Conservation (phyloP, 2,113 vertebrate genomes). For the Osmerus eperlanus region DNA sequence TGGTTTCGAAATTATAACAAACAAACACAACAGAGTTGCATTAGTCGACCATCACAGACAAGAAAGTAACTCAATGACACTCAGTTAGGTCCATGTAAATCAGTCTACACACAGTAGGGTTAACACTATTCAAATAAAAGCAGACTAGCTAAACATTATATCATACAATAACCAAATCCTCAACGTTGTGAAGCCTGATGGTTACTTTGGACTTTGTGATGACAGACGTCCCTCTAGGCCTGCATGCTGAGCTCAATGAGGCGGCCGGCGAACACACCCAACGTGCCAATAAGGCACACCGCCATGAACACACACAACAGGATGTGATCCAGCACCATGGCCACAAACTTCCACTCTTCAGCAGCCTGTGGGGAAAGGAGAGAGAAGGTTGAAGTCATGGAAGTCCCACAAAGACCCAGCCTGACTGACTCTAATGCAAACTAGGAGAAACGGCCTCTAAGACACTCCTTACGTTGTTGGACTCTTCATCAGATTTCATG, state of each 20-base stretch:
- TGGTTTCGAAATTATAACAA: too few species aligned
- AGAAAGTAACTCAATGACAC: too few species aligned
- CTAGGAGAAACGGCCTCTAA: background rate
- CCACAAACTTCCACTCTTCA: slow-evolving; percentile 86
- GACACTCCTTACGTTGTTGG: slow-evolving; percentile 80
- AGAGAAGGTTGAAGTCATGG: background rate
- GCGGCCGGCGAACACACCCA: slow-evolving; percentile 87
- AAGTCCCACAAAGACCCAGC: too few species aligned
- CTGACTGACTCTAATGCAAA: background rate
- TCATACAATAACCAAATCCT: too few species aligned
- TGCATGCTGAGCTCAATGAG: slow-evolving; percentile 86
- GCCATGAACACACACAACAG: slow-evolving; percentile 80
- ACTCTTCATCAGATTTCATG: slow-evolving; percentile 93
- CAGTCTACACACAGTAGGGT: too few species aligned
- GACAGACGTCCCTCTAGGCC: slow-evolving; percentile 25
- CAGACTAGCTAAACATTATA: too few species aligned
- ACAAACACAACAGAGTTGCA: too few species aligned
- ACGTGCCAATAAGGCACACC: slow-evolving; percentile 77
- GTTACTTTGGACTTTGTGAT: background rate
- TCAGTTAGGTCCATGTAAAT: too few species aligned
- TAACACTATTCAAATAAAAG: too few species aligned
- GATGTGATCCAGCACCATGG: slow-evolving; percentile 82
- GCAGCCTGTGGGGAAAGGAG: slow-evolving; percentile 69
- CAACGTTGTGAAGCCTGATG: too few species aligned
- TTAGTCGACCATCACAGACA: too few species aligned